phyloP scores from a whole-genome alignment of 2,888 invertebrate species.

The Tineola bisselliella region DNA sequence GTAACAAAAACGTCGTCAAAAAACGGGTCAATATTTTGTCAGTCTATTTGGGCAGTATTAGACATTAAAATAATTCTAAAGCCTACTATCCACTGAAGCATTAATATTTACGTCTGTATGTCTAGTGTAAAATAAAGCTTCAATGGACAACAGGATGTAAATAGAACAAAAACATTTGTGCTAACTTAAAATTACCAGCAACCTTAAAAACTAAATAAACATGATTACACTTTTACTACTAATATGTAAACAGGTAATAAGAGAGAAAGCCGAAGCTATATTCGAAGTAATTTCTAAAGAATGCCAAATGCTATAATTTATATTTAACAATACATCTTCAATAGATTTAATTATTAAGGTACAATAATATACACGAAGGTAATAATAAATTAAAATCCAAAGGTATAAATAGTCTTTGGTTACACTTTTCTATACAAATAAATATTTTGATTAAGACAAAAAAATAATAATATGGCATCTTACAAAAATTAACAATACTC shows the following conservation, averaged over 20 bases:
- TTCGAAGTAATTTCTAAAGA: conserved; percentile 19
- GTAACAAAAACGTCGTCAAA: conserved; percentile 58
- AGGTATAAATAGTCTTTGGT: conserved; percentile 56
- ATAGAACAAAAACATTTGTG: neutral
- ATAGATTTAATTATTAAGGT: conserved; percentile 13
- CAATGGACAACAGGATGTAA: too few species aligned
- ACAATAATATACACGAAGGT: conserved; percentile 31
- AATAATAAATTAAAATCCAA: conserved; percentile 32
- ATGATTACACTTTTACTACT: neutral
- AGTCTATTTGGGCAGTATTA: conserved; percentile 61
- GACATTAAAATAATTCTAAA: conserved; percentile 2
- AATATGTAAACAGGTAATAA: neutral
- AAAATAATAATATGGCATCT: conserved; percentile 55
- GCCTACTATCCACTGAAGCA: neutral
- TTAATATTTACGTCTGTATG: too few species aligned
- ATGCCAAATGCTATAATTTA: conserved; percentile 37
- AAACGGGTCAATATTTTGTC: conserved; percentile 59
- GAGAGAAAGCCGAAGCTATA: neutral
- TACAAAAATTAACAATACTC: conserved; percentile 63
- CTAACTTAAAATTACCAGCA: neutral
- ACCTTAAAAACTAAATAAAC: neutral
- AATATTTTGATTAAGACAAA: conserved; percentile 34
- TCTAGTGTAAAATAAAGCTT: too few species aligned
- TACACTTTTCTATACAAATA: conserved; percentile 32
- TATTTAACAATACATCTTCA: conserved; percentile 21